Percentiles rank a stretch among this genome's conserved stretches.
These are phyloP conservation scores for Rhinogobius similis DNA, from an alignment of 2,113 vertebrate species.

Conservation along the genomic window DNA sequence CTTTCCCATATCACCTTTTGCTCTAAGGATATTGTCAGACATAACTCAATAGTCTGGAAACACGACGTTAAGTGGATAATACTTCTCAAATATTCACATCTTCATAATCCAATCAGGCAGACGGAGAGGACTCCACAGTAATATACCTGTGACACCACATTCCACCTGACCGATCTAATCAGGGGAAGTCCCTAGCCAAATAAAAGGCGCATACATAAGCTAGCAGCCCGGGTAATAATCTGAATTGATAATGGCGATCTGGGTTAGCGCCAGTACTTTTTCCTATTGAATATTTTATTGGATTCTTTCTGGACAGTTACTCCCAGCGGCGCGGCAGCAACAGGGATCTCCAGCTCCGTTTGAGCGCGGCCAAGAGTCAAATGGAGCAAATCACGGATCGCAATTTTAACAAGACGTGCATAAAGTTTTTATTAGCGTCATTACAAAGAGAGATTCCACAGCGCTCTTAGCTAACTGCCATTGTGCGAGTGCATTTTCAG, in stretches of 20 bases:
- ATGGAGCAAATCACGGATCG: conserved; percentile 28
- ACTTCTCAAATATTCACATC: conserved; percentile 45
- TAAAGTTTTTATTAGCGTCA: conserved; percentile 57
- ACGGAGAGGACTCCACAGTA: conserved; percentile 22
- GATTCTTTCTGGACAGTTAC: conserved; percentile 3
- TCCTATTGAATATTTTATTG: conserved; percentile 28
- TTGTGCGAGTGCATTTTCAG: conserved; percentile 22
- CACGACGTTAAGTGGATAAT: conserved; percentile 31
- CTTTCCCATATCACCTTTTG: not conserved
- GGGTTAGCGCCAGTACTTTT: conserved; percentile 26
- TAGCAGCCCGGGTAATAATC: conserved; percentile 27
- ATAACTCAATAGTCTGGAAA: conserved; percentile 37
- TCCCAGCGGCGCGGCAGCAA: not conserved
- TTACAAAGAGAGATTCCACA: conserved; percentile 33
- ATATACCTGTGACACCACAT: conserved; percentile 40
- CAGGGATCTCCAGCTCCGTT: no score
- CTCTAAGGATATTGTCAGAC: conserved; percentile 7
- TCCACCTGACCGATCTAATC: conserved; percentile 49
- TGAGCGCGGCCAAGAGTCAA: not conserved
- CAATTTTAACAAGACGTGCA: conserved; percentile 36
- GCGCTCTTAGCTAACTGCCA: conserved; percentile 27
- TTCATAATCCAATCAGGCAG: conserved; percentile 40
- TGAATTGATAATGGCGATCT: conserved; percentile 34
- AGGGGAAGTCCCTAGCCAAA: conserved; percentile 38
- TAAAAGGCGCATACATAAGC: conserved; percentile 32